Evolutionary conservation across 2,888 invertebrate species (phyloP).

Genomic region (Eupithecia centaureata): DNA sequence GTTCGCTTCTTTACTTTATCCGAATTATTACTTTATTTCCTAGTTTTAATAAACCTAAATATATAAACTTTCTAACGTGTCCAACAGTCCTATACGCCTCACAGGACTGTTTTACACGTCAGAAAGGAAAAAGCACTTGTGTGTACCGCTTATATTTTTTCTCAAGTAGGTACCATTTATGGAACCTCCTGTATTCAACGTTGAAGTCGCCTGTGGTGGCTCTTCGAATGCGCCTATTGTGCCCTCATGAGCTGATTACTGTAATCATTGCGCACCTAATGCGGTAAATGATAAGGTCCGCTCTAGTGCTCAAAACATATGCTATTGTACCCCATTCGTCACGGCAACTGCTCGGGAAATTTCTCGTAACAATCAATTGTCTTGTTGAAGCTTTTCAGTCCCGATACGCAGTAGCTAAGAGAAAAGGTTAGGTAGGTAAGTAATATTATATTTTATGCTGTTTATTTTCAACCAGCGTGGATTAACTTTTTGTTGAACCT

Average conservation of each 20-base stretch:
- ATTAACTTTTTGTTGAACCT: too few relatives aligned
- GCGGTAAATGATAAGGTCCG: conserved; percentile 83
- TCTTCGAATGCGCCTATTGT: conserved; percentile 73
- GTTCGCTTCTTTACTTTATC: too few relatives aligned
- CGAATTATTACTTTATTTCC: too few relatives aligned
- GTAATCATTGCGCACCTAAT: conserved; percentile 82
- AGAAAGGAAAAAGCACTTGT: too few relatives aligned
- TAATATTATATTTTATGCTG: too few relatives aligned
- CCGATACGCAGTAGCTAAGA: background rate
- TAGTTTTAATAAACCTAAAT: too few relatives aligned
- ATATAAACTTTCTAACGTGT: too few relatives aligned
- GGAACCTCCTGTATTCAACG: conserved; percentile 61
- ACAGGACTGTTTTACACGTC: too few relatives aligned
- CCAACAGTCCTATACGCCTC: too few relatives aligned
- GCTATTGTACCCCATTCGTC: conserved; percentile 80
- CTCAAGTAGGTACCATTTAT: background rate
- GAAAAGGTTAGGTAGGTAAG: background rate
- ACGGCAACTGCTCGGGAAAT: conserved; percentile 55
- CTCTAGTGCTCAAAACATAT: conserved; percentile 81
- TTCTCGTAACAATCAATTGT: conserved; percentile 12
- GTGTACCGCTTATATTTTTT: too few relatives aligned
- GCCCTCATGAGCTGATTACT: conserved; percentile 80
- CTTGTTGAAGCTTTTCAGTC: background rate
- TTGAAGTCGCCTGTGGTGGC: conserved; percentile 65
- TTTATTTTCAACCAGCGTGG: too few relatives aligned